Evolutionary conservation across 2,113 vertebrate genomes (phyloP), one percentile per base, ranked within the genome.

Genomic region (Megatriorchis doriae): DNA sequence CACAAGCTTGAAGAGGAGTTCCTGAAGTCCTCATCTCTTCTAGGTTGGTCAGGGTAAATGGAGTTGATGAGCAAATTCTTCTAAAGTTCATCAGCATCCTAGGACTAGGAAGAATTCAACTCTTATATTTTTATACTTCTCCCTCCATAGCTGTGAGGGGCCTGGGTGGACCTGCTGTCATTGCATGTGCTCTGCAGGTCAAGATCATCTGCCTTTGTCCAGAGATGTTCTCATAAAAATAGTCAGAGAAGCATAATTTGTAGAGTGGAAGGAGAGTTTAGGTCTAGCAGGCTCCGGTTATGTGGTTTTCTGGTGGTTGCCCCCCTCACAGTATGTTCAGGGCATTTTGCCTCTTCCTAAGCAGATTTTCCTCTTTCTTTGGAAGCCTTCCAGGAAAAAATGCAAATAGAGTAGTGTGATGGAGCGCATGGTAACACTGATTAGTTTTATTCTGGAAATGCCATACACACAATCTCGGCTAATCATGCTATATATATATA

Each of bases 371-470:
- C 0, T 87, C 43, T 80, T 88, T 73, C 62, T 87, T 92, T 95
- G 96, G 95, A 97, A 94, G 62, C 42, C 38, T 82, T 95, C 91
- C 91, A 95, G 84, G 81, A 88, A 88, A 95, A 95, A 94, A 95
- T 96, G 95, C 95, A 94, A 96, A 96, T 91, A 85, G 73, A 77
- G 32, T 20, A 43, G 74, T 47, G 78, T 88, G 96, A 88, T 93
- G 70, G 91, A 93, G 62, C 0, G 0, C 94, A 36, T 47, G n/a
- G 89, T 90, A 95, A 74, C 68, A 59, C 89, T 95, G 85, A 92
- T 89, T 87, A 68, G 61, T 92, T 95, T 96, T 94, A 86, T 96
- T 96, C 74, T 96, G 59, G 89, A 96, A 96, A 94, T 94, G 86
- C 67, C 74, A 72, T 85, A 48, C 68, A 65, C 52, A 66, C 73